phyloP scores from a whole-genome alignment of 2,888 invertebrate species.

The Pyrrhosoma nymphula region DNA sequence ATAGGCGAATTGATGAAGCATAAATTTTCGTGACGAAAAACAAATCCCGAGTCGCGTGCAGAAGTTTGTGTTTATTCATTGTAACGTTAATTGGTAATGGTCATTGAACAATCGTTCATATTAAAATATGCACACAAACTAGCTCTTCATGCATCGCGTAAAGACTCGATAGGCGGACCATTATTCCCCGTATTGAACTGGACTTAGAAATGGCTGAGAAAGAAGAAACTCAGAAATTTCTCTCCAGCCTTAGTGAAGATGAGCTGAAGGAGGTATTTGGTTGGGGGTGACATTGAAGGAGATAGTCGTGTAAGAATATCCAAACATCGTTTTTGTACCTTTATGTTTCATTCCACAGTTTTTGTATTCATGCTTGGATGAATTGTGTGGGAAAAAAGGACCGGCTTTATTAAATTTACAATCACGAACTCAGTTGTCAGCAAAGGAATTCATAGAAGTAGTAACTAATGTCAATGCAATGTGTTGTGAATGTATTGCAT shows the following conservation, averaged over 20 bases:
- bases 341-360: not conserved
- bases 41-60: too few relatives aligned
- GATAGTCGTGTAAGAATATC: not conserved
- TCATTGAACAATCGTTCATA: too few relatives aligned
- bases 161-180: too few relatives aligned
- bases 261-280: constrained; percentile 1
- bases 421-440: not conserved
- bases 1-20: not conserved
- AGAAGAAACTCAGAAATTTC: not conserved
- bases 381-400: constrained; percentile 33
- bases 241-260: constrained; percentile 25
- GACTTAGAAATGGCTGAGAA: not conserved
- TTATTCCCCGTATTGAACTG: too few relatives aligned
- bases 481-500: not conserved
- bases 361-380: constrained; percentile 38
- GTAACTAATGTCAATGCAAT: not conserved
- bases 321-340: not conserved
- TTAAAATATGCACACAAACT: too few relatives aligned
- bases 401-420: not conserved
- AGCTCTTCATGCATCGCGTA: too few relatives aligned
- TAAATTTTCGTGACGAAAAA: not conserved
- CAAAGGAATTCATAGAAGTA: not conserved
- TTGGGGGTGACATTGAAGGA: too few relatives aligned
- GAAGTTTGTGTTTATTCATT: too few relatives aligned
- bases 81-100: too few relatives aligned